Base-by-base conservation (phyloP, 2,888 invertebrate species). In the Myopa tessellatipennis region DNA sequence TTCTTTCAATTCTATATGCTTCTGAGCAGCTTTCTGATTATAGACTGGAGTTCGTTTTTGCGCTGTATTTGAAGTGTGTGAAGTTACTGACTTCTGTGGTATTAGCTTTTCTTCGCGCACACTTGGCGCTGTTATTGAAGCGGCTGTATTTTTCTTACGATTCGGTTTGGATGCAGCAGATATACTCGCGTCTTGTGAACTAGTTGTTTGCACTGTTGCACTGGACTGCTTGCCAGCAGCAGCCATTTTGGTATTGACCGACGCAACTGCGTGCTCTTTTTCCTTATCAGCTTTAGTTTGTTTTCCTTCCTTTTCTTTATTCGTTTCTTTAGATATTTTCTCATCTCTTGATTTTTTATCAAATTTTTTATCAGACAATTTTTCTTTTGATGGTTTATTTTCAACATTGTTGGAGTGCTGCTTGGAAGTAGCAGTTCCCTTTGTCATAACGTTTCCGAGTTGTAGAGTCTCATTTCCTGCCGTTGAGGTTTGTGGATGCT, bases 11-110 rank as follows among this genome's bases (percentile, higher is more conserved):
- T 82, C 82, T 34, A 78, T 58, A 73, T 80, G 78, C 45, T 80
- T 79, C 63, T 68, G 76, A 4, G 82, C 81, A 78, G 82, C 82
- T 77, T 92, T 93, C 8, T 90, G 90, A 80, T 90, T 90, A 68
- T 92, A 91, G 74, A 92, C 91, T 76, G 93, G 92, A 38, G 88
- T 86, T 4, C 89, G 85, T 76, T 89, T 88, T 4, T 84, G 65
- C 5, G 65, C 38, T 65, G 38, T 16, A 12, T 34, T 36, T 65
- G 81, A 60, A 79, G 83, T 82, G 72, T 75, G 78, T 36, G 75
- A 58, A 4, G 78, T 77, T 81, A 61, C 40, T 34, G 78, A 36
- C 72, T 80, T 80, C 61, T 76, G 77, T 36, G 71, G 75, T 16
- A 70, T 60, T 8, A 69, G 70, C 71, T 80, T 80, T 61, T 81